Conservation (phyloP, 2,113 vertebrate species). For the Oryzias celebensis region DNA sequence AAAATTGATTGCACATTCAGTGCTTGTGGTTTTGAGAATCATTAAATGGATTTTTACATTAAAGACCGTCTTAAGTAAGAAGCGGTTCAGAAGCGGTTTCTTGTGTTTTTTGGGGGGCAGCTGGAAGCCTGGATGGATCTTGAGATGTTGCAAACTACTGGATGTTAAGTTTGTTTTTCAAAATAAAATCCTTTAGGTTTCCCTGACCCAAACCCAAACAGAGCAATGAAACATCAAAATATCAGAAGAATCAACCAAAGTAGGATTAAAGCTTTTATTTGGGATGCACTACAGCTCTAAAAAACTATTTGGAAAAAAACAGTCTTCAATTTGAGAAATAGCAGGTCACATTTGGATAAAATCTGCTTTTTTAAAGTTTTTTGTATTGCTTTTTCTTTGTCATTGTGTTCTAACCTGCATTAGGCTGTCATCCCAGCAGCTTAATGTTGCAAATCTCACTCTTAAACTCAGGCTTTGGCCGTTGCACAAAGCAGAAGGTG, state of each 20-base stretch:
- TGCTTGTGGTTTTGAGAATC: constrained; percentile 9
- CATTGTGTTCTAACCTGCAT: constrained; percentile 18
- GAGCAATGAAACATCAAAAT: constrained; percentile 3
- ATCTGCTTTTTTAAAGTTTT: neutral
- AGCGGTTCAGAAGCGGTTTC: constrained; percentile 9
- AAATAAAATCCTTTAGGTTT: constrained; percentile 14
- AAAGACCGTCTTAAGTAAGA: constrained; percentile 18
- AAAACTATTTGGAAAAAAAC: constrained; percentile 2
- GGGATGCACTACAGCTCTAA: neutral
- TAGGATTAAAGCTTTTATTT: constrained; percentile 23
- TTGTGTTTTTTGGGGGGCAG: neutral
- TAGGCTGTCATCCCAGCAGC: constrained; percentile 13
- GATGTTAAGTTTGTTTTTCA: constrained; percentile 7
- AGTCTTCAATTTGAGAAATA: constrained; percentile 8
- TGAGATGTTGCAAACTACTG: constrained; percentile 5
- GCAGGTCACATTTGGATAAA: neutral
- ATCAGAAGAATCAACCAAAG: constrained; percentile 11
- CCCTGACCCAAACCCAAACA: constrained; percentile 13
- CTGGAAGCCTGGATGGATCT: constrained; percentile 3
- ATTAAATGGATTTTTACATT: constrained; percentile 19
- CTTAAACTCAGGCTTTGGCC: constrained; percentile 15
- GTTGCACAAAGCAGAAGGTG: constrained; percentile 14
- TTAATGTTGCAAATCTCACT: constrained; percentile 23
- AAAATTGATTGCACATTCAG: constrained; percentile 42
- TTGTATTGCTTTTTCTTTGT: constrained; percentile 22